These are phyloP conservation scores for Drosophila pruinosa DNA, from an alignment of 1,140 invertebrate species.

Conservation along the genomic window DNA sequence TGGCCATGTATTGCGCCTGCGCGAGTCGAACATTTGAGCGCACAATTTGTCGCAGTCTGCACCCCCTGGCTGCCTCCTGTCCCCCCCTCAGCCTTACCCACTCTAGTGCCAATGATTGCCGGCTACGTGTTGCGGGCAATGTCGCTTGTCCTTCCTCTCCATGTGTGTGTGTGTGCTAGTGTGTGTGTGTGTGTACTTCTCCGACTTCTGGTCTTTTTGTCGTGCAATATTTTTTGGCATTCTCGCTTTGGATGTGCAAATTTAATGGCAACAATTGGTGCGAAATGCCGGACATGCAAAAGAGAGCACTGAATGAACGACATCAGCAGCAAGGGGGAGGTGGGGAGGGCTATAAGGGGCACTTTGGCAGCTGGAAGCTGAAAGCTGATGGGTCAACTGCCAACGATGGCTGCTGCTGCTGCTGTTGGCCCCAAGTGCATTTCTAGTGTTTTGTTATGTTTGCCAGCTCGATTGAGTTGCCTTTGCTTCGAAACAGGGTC, in stretches of 20 bases:
- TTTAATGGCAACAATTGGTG: constrained; percentile 80
- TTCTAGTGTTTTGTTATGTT: constrained; percentile 24
- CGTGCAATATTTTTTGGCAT: constrained; percentile 79
- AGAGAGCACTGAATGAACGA: constrained; percentile 41
- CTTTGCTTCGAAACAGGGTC: constrained; percentile 13
- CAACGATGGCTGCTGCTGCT: constrained; percentile 38
- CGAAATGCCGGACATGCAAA: constrained; percentile 78
- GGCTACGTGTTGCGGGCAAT: constrained; percentile 76
- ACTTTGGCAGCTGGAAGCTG: background rate
- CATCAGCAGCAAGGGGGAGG: constrained; percentile 11
- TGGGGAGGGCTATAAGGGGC: too few relatives aligned
- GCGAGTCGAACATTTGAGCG: constrained; percentile 78
- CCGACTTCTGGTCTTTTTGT: constrained; percentile 52
- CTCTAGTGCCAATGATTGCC: constrained; percentile 40
- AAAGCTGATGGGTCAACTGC: constrained; percentile 22
- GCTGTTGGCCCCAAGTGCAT: constrained; percentile 9
- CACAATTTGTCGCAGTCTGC: constrained; percentile 70
- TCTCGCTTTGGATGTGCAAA: constrained; percentile 76
- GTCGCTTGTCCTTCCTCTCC: constrained; percentile 48
- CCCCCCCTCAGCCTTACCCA: background rate
- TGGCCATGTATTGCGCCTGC: constrained; percentile 57
- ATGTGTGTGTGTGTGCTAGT: constrained; percentile 29
- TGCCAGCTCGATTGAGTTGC: constrained; percentile 24
- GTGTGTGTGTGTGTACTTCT: constrained; percentile 41
- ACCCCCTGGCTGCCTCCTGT: background rate